Percentiles rank a stretch among this genome's conserved stretches.
Conservation (phyloP, 2,797 vertebrate species). For the Lateolabrax maculatus region DNA sequence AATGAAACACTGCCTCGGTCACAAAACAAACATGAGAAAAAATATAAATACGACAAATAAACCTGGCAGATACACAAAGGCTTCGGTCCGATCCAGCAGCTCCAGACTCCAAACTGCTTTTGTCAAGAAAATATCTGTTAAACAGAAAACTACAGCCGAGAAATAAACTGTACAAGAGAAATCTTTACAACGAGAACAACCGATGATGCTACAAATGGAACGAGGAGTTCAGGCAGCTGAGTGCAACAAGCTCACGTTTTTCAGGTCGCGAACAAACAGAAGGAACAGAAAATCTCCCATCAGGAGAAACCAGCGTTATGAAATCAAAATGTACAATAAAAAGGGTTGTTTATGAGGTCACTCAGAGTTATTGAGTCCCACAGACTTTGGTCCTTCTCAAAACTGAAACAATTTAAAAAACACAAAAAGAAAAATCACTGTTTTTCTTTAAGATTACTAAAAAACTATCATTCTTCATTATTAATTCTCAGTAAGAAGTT, state of each 20-base stretch:
- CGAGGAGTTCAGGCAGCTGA: constrained; percentile 45
- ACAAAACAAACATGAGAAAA: constrained; percentile 30
- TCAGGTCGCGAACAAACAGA: no score
- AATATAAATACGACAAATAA: constrained; percentile 72
- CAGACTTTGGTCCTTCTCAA: background rate
- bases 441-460: background rate
- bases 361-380: background rate
- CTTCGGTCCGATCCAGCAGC: constrained; percentile 66
- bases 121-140: constrained; percentile 67
- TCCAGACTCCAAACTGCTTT: constrained; percentile 69
- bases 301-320: no score
- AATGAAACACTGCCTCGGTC: no score
- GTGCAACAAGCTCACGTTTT: constrained; percentile 14
- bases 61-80: constrained; percentile 27
- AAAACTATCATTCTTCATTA: background rate
- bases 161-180: constrained; percentile 36
- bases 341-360: background rate
- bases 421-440: no score
- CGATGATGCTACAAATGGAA: no score
- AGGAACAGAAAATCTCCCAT: no score
- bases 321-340: background rate
- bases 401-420: no score
- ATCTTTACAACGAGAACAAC: constrained; percentile 55
- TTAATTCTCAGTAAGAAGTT: background rate
- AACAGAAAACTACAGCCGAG: constrained; percentile 26